Evolutionary conservation across 2,888 invertebrate species (phyloP).

Genomic region (Macrosiphum euphorbiae): DNA sequence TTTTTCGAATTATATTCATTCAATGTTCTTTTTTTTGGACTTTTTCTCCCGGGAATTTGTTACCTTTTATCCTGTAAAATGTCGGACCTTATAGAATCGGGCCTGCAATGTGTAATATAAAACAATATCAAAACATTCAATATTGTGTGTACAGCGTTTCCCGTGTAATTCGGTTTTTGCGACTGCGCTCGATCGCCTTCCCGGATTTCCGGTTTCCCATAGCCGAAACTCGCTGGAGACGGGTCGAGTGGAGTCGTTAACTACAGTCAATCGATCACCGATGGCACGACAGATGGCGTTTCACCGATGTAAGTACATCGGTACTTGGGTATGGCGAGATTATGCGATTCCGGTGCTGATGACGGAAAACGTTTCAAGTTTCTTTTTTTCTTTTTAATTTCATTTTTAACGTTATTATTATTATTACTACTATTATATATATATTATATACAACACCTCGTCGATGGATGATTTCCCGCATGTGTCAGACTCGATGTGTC

Average conservation of each 20-base stretch:
- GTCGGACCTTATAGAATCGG: background rate
- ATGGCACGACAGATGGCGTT: background rate
- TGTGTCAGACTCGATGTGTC: background rate
- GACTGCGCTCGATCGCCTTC: background rate
- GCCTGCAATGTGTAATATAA: background rate
- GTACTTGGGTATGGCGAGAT: background rate
- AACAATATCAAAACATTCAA: background rate
- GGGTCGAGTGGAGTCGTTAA: background rate
- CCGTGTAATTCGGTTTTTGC: background rate
- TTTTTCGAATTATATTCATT: background rate
- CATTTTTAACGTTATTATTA: background rate
- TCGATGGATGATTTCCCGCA: background rate
- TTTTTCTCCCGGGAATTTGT: background rate
- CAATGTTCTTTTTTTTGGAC: background rate
- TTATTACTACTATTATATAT: background rate
- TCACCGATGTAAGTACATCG: background rate
- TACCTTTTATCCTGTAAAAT: background rate
- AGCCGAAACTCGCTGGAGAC: background rate
- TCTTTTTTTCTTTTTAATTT: background rate
- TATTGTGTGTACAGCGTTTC: background rate
- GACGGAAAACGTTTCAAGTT: background rate
- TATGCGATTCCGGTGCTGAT: background rate
- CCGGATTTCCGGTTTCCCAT: background rate
- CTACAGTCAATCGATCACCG: background rate
- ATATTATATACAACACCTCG: background rate